Conservation (phyloP, 1,140 invertebrate species). For the Aplysia californica region DNA sequence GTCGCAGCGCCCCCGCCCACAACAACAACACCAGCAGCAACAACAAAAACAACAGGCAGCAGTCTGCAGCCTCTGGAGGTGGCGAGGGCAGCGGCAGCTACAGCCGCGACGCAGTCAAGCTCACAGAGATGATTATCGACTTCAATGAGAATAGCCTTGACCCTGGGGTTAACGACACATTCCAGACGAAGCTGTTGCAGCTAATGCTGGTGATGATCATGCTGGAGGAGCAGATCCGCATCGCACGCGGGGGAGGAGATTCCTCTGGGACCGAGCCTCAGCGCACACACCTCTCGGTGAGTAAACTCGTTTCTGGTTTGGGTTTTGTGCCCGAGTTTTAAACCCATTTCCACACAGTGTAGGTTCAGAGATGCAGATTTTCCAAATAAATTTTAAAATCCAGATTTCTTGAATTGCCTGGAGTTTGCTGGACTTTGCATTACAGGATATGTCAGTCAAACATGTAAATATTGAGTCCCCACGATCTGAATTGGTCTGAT, state of each 20-base stretch:
- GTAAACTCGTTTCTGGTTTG: no score
- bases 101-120: conserved; percentile 68
- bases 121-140: conserved; percentile 85
- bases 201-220: conserved; percentile 81
- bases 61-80: no score
- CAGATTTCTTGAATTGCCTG: no score
- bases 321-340: no score
- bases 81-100: not conserved
- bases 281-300: conserved; percentile 14
- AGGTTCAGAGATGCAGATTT: no score
- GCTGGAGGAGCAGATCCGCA: conserved; percentile 77
- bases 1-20: conserved; percentile 39
- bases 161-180: conserved; percentile 79
- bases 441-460: no score
- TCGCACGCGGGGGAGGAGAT: conserved; percentile 43
- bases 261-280: conserved; percentile 43
- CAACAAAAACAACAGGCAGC: not conserved
- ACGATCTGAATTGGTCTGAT: no score
- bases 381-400: no score
- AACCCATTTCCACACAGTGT: no score
- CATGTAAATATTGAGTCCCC: no score
- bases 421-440: no score
- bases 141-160: conserved; percentile 79
- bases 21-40: not conserved
- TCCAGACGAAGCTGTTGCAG: conserved; percentile 81